phyloP scores from a whole-genome alignment of 1,140 invertebrate species.

The Aplysia californica region DNA sequence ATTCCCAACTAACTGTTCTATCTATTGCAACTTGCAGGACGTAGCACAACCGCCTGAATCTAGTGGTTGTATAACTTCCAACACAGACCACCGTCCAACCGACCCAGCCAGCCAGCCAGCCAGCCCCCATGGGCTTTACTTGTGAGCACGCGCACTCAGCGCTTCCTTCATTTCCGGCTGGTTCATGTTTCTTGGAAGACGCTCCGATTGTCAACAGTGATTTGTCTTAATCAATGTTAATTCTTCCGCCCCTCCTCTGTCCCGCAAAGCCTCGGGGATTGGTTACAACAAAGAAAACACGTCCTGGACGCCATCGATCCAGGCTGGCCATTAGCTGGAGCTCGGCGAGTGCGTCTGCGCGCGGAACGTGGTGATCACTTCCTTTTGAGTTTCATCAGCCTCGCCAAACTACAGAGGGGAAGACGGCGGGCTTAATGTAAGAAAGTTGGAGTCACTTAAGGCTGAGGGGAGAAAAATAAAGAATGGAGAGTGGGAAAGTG shows the following conservation, averaged over 20 bases:
- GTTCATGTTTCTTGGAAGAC: constrained; percentile 28
- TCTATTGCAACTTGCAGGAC: too few species aligned
- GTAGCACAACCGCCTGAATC: too few species aligned
- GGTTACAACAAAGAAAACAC: constrained; percentile 31
- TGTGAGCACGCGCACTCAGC: constrained; percentile 11
- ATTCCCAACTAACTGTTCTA: too few species aligned
- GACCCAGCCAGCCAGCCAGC: too few species aligned
- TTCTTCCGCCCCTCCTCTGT: constrained; percentile 36
- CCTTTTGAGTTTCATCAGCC: constrained; percentile 13
- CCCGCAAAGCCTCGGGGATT: constrained; percentile 16
- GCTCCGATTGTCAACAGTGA: constrained; percentile 38
- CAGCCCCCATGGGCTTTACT: too few species aligned
- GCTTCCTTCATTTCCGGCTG: constrained; percentile 37
- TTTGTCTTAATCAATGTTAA: constrained; percentile 46
- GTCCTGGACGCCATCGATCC: constrained; percentile 7
- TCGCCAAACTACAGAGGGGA: too few species aligned
- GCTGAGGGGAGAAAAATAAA: too few species aligned
- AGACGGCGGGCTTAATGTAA: too few species aligned
- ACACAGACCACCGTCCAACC: too few species aligned
- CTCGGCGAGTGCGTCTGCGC: constrained; percentile 17
- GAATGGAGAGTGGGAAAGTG: too few species aligned
- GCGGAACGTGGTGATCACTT: constrained; percentile 21
- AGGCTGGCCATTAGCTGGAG: constrained; percentile 14
- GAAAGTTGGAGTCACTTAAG: too few species aligned
- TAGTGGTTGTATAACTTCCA: too few species aligned